Evolutionary conservation across 2,797 vertebrate species (phyloP).

Genomic region (Manis pentadactyla): DNA sequence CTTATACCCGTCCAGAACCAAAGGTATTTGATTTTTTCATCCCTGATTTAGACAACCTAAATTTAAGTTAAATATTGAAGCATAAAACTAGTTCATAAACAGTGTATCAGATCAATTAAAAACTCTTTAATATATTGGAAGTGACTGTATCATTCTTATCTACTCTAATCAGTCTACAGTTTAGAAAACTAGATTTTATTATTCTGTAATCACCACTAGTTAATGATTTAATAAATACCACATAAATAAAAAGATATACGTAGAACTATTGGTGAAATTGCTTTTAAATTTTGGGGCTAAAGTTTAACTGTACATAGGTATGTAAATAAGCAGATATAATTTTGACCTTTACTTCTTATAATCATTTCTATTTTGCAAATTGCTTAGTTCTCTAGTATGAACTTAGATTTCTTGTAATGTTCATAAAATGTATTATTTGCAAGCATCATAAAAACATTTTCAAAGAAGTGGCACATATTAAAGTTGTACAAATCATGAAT

Average conservation of each 20-base stretch:
- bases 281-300: background rate
- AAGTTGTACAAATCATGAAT: background rate
- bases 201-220: background rate
- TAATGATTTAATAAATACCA: background rate
- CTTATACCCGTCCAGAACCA: background rate
- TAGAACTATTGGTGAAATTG: background rate
- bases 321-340: background rate
- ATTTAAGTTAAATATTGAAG: background rate
- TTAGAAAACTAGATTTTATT: background rate
- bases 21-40: background rate
- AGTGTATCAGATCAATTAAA: background rate
- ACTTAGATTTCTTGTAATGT: background rate
- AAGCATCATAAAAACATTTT: background rate
- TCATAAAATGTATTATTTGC: background rate
- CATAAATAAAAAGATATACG: background rate
- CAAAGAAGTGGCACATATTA: background rate
- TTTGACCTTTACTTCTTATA: background rate
- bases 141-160: background rate
- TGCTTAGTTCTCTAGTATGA: background rate
- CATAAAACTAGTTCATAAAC: background rate
- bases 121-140: background rate
- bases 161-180: background rate
- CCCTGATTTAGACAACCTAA: background rate
- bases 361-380: background rate
- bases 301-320: background rate